phyloP scores from a whole-genome alignment of 2,797 vertebrate genomes.

The Phoxinus dragarum region DNA sequence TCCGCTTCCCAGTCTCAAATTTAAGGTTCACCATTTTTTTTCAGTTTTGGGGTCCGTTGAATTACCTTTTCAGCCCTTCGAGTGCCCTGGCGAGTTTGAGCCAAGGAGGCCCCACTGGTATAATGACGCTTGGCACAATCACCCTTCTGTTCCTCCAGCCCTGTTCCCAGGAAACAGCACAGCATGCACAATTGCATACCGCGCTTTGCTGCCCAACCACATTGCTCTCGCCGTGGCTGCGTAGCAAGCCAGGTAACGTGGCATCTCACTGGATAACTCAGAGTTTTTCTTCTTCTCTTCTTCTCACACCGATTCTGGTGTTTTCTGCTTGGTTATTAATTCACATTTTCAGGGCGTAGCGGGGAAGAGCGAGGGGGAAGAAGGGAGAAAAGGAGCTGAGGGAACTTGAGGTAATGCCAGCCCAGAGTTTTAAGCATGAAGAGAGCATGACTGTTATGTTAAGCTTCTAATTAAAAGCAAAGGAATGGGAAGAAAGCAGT shows the following conservation, averaged over 20 bases:
- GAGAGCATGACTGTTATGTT: slow-evolving; percentile 59
- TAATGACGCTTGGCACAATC: slow-evolving; percentile 86
- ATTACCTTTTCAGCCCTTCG: slow-evolving; percentile 84
- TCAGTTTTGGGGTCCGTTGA: slow-evolving; percentile 77
- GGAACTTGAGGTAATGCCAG: slow-evolving; percentile 68
- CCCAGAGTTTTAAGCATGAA: slow-evolving; percentile 50
- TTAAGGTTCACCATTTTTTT: slow-evolving; percentile 78
- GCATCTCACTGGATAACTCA: slow-evolving; percentile 47
- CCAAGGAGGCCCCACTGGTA: slow-evolving; percentile 76
- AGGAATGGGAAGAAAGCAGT: slow-evolving; percentile 70
- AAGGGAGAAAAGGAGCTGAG: slow-evolving; percentile 40
- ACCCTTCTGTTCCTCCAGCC: slow-evolving; percentile 76
- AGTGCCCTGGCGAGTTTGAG: slow-evolving; percentile 76
- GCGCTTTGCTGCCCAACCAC: slow-evolving; percentile 83
- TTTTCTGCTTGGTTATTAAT: slow-evolving; percentile 34
- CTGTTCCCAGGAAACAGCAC: slow-evolving; percentile 86
- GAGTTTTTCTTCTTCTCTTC: slow-evolving; percentile 9
- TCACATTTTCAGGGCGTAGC: neutral
- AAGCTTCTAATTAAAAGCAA: slow-evolving; percentile 72
- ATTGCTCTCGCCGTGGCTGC: slow-evolving; percentile 78
- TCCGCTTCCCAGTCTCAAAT: slow-evolving; percentile 71
- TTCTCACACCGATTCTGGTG: neutral
- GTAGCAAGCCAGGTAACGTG: slow-evolving; percentile 68
- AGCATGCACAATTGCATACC: slow-evolving; percentile 82
- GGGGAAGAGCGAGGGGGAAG: slow-evolving; percentile 51